Evolutionary conservation across 2,113 vertebrate genomes (phyloP), one percentile per base, ranked within the genome.

Genomic region (Datnioides undecimradiatus): DNA sequence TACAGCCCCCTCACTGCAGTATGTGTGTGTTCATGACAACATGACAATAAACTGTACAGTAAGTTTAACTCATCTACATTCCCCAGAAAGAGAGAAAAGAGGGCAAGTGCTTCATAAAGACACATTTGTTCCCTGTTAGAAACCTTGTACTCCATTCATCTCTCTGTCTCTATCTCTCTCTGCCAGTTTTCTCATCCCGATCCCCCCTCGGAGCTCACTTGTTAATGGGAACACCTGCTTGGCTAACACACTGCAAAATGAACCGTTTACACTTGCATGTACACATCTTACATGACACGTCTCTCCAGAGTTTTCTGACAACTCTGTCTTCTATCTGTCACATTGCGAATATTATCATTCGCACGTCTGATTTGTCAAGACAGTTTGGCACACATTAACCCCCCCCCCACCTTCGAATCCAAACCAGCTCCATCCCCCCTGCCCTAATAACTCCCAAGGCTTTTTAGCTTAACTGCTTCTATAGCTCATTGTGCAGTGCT

Each of bases 171-270:
- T 41, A 9, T 76, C 63, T 54, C 67, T 52, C 80, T 57, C 73
- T 84, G 67, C 63, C 76, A 69, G 72, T 73, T 76, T 73, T 73
- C 70, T 69, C 43, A 21, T 72, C 58, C 46, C 5, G 40, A 76
- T 87, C 80, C 63, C 87, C 79, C 90, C 64, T 84, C 45, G 79
- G 85, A 83, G 79, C 70, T 81, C 75, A 76, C 81, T 88, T 82
- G 90, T 91, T 93, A 91, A 93, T 91, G 77, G 82, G 85, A 87
- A 90, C 91, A 93, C 89, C 91, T 94, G 91, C 90, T 88, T 89
- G 87, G 77, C 76, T 82, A 88, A 89, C 89, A 67, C 79, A 31
- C 71, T 83, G 79, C 83, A 87, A 90, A 93, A 82, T 78, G 78
- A 88, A 69, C 59, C 78, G 66, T 89, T 93, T 89, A 87, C 72